These are phyloP conservation scores for Pseudomugil gertrudae DNA, from an alignment of 2,797 vertebrate genomes.

Conservation along the genomic window DNA sequence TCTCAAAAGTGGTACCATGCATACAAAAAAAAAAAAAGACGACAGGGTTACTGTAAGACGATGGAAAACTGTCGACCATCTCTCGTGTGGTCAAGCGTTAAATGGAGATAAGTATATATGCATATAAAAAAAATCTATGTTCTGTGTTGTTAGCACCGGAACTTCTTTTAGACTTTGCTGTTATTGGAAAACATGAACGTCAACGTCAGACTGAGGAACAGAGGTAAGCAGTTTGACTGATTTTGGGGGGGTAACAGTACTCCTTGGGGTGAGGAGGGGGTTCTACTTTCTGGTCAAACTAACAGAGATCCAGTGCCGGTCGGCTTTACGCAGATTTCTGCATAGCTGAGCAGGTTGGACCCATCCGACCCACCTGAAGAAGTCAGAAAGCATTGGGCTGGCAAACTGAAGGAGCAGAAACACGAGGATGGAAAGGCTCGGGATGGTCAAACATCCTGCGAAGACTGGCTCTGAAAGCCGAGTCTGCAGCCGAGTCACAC, in stretches of 20 bases:
- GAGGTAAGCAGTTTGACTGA: conserved; percentile 16
- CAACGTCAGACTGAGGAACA: conserved; percentile 29
- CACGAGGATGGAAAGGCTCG: conserved; percentile 46
- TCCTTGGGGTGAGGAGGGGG: conserved; percentile 1
- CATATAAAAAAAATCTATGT: conserved; percentile 76
- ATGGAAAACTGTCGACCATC: conserved; percentile 68
- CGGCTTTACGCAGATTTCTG: conserved; percentile 44
- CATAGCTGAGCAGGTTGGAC: conserved; percentile 54
- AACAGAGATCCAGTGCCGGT: conserved; percentile 27
- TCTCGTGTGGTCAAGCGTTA: conserved; percentile 53
- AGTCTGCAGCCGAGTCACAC: conserved; percentile 30
- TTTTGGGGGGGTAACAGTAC: conserved; percentile 19
- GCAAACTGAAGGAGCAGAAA: conserved; percentile 51
- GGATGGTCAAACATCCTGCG: conserved; percentile 18
- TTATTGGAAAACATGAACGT: conserved; percentile 36
- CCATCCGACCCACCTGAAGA: conserved; percentile 38
- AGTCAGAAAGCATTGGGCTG: conserved; percentile 29
- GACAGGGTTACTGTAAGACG: conserved; percentile 60
- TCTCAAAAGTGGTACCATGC: conserved; percentile 87
- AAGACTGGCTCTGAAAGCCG: conserved; percentile 27
- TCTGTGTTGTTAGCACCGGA: conserved; percentile 87
- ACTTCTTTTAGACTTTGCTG: conserved; percentile 59
- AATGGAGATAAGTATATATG: conserved; percentile 75
- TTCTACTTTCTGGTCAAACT: conserved; percentile 21
- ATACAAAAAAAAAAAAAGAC: conserved; percentile 83